Percentiles rank a stretch among this genome's conserved stretches.
Conservation (phyloP, 2,113 vertebrate genomes). For the Xyrauchen texanus region DNA sequence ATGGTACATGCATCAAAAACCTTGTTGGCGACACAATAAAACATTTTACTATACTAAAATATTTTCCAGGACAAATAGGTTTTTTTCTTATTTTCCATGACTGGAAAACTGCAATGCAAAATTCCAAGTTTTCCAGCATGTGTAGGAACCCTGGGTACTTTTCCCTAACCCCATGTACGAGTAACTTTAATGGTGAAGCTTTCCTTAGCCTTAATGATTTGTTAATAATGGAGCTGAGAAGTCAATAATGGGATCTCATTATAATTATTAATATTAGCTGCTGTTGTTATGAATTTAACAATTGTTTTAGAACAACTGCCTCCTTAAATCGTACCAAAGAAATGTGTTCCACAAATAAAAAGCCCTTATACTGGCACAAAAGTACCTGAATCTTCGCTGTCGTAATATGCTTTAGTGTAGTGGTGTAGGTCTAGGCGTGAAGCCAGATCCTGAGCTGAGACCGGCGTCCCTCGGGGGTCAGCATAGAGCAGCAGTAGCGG, state of each 20-base stretch:
- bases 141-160: no score
- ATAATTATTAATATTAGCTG: not conserved
- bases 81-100: no score
- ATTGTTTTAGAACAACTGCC: not conserved
- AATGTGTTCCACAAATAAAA: not conserved
- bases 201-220: no score
- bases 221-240: no score
- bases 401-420: conserved; percentile 84
- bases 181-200: no score
- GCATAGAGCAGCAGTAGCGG: conserved; percentile 95
- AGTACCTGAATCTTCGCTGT: conserved; percentile 95
- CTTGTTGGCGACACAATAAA: no score
- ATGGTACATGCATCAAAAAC: no score
- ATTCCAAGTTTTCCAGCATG: no score
- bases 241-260: not conserved
- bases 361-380: not conserved
- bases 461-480: conserved; percentile 91
- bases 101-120: no score
- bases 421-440: conserved; percentile 81
- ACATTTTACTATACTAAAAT: no score
- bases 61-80: no score
- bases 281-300: conserved; percentile 4
- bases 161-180: no score
- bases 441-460: conserved; percentile 84
- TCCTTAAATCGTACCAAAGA: not conserved